Percentiles rank a stretch among this genome's conserved stretches.
Evolutionary conservation across 2,113 vertebrate genomes (phyloP).

Genomic region (Dipodomys merriami): DNA sequence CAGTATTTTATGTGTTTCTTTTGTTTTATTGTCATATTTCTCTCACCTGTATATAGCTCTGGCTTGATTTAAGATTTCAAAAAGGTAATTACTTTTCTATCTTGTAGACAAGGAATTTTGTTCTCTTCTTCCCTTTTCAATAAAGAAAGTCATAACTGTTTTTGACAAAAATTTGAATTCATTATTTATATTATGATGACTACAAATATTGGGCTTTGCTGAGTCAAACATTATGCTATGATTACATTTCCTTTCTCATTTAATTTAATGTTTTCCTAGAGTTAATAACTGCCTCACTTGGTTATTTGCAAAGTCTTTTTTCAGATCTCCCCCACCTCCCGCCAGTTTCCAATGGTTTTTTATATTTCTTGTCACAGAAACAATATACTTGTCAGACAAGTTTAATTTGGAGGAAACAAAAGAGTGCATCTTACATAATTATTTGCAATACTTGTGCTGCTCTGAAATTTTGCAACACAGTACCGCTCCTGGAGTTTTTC

Average conservation of each 20-base stretch:
- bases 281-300: neutral
- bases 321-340: neutral
- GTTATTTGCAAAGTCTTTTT: conserved; percentile 10
- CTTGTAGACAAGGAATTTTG: too few relatives aligned
- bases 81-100: too few relatives aligned
- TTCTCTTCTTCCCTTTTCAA: too few relatives aligned
- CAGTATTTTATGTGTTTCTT: too few relatives aligned
- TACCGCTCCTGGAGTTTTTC: neutral
- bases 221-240: neutral
- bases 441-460: neutral
- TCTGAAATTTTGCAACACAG: neutral
- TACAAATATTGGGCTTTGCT: neutral
- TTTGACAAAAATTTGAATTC: too few relatives aligned
- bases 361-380: too few relatives aligned
- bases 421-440: too few relatives aligned
- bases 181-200: neutral
- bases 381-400: neutral
- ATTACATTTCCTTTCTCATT: neutral
- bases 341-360: neutral
- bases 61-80: too few relatives aligned
- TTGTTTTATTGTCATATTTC: too few relatives aligned
- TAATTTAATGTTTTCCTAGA: neutral
- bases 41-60: too few relatives aligned
- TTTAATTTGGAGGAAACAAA: too few relatives aligned
- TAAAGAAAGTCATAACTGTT: too few relatives aligned